phyloP scores from a whole-genome alignment of 2,113 vertebrate genomes.

The Ciconia boyciana region DNA sequence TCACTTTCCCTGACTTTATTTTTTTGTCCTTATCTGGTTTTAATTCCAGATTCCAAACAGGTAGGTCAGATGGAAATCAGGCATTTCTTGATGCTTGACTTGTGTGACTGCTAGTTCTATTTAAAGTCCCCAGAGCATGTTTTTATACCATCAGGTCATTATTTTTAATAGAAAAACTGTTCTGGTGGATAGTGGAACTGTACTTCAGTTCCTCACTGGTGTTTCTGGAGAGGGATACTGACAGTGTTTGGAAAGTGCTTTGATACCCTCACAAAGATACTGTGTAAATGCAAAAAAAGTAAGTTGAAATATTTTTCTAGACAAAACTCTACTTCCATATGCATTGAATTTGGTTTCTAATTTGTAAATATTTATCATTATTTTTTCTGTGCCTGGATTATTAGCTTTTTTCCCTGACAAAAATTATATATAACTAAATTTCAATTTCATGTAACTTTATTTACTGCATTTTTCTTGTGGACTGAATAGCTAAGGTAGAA shows the following conservation, averaged over 20 bases:
- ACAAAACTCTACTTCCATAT: background rate
- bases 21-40: background rate
- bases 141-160: background rate
- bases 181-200: background rate
- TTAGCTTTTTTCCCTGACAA: background rate
- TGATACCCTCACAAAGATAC: background rate
- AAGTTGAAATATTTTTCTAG: background rate
- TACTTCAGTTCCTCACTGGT: background rate
- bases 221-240: background rate
- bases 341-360: background rate
- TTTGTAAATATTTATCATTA: background rate
- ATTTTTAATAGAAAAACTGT: background rate
- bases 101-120: background rate
- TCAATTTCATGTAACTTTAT: background rate
- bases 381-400: background rate
- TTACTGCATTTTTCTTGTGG: background rate
- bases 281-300: background rate
- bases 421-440: background rate
- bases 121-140: background rate
- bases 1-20: background rate
- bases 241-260: background rate
- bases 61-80: background rate
- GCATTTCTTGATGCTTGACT: background rate
- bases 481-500: background rate
- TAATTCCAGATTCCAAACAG: background rate